Evolutionary conservation across 1,140 invertebrate genomes (phyloP).

Genomic region (Drosophila azteca): DNA sequence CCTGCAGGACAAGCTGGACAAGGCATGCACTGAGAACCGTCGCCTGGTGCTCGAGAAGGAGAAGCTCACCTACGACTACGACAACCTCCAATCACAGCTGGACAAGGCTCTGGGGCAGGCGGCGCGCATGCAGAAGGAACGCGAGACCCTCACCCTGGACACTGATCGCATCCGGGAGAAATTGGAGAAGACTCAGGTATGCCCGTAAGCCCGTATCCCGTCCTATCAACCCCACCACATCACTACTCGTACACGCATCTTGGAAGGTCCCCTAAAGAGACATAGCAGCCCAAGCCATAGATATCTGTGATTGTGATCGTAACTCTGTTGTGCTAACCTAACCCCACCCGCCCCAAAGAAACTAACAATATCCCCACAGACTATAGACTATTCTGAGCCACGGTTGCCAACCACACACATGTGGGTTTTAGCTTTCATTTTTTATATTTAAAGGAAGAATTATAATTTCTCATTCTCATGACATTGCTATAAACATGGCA

Average conservation of each 20-base stretch:
- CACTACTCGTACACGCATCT: constrained; percentile 30
- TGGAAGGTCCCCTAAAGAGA: constrained; percentile 28
- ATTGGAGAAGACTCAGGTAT: constrained; percentile 94
- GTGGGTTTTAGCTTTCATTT: too few species aligned
- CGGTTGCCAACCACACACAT: too few species aligned
- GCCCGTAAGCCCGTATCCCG: constrained; percentile 64
- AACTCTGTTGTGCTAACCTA: constrained; percentile 60
- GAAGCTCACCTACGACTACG: constrained; percentile 94
- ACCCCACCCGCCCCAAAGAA: background rate
- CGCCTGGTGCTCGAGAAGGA: constrained; percentile 95
- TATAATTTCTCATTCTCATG: too few species aligned
- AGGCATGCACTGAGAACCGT: constrained; percentile 90
- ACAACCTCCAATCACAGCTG: constrained; percentile 94
- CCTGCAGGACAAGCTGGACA: constrained; percentile 93
- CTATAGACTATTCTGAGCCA: constrained; percentile 4
- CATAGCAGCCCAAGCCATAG: constrained; percentile 3
- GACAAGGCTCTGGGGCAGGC: constrained; percentile 94
- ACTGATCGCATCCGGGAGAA: constrained; percentile 94
- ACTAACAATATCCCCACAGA: constrained; percentile 34
- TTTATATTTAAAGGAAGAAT: too few species aligned
- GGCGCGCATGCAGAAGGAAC: constrained; percentile 93
- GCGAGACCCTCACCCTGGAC: constrained; percentile 92
- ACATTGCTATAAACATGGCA: too few species aligned
- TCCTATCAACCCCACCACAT: constrained; percentile 17
- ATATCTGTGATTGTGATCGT: constrained; percentile 60